Percentiles rank a stretch among this genome's conserved stretches.
Evolutionary conservation across 1,140 invertebrate species (phyloP).

Genomic region (Pentalonia nigronervosa): DNA sequence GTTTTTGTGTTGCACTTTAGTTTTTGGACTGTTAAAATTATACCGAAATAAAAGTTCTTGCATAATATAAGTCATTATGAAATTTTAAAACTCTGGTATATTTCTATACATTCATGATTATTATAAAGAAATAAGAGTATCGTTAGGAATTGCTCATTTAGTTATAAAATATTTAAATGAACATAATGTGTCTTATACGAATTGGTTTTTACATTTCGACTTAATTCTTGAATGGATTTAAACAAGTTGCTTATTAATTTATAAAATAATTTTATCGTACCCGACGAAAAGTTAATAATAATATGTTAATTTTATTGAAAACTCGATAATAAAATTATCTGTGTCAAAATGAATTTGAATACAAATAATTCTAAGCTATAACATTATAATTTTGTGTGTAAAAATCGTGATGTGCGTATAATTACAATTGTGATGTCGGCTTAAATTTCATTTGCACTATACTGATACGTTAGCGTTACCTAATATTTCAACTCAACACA

Average conservation of each 20-base stretch:
- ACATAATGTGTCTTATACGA: background rate
- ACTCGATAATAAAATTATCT: conserved; percentile 7
- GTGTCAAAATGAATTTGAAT: background rate
- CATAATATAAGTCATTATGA: background rate
- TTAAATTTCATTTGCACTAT: background rate
- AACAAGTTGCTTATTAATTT: background rate
- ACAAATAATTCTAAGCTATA: background rate
- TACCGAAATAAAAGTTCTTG: background rate
- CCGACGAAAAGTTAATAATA: background rate
- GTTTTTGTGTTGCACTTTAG: background rate
- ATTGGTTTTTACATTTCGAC: background rate
- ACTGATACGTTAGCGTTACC: no score
- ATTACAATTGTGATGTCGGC: background rate
- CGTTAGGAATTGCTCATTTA: background rate
- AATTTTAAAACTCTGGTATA: background rate
- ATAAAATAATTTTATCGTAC: background rate
- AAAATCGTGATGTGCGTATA: background rate
- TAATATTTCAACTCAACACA: background rate
- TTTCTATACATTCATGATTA: background rate
- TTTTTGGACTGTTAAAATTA: conserved; percentile 3
- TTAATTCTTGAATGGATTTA: background rate
- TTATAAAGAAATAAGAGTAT: background rate
- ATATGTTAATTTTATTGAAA: background rate
- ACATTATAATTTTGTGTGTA: background rate
- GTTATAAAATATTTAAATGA: conserved; percentile 11